phyloP scores from a whole-genome alignment of 2,888 invertebrate species.

The Alentia gelatinosa region DNA sequence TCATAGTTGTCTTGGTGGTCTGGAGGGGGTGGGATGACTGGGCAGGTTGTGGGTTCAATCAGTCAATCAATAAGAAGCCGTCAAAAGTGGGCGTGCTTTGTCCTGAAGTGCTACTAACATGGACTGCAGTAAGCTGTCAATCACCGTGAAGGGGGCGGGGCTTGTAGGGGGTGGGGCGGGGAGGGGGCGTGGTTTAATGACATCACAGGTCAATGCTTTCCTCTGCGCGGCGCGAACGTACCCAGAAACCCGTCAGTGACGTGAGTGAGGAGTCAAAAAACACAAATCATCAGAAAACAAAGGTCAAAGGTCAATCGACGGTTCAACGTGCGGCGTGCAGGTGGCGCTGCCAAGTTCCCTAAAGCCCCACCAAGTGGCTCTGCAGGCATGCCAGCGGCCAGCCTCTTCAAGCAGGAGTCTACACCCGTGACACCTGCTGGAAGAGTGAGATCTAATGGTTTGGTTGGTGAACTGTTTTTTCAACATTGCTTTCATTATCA shows the following conservation, averaged over 20 bases:
- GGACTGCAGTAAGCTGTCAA: constrained; percentile 35
- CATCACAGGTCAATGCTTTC: constrained; percentile 54
- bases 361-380: neutral
- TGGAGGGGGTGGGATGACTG: neutral
- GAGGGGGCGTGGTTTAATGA: constrained; percentile 44
- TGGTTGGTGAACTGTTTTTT: too few species aligned
- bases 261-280: constrained; percentile 21
- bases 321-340: neutral
- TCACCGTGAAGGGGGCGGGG: neutral
- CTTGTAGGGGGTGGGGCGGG: neutral
- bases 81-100: constrained; percentile 12
- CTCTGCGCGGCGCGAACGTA: constrained; percentile 39
- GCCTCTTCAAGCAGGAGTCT: too few species aligned
- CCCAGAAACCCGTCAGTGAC: constrained; percentile 42
- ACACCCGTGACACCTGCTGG: too few species aligned
- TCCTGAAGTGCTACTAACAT: neutral
- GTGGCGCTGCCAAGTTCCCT: neutral
- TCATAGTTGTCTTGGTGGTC: neutral
- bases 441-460: too few species aligned
- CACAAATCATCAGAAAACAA: neutral
- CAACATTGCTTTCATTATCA: too few species aligned
- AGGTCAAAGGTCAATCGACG: neutral
- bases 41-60: neutral
- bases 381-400: neutral
- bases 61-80: neutral